phyloP scores from a whole-genome alignment of 2,113 vertebrate genomes.

The Cryptomyrus ogoouensis region DNA sequence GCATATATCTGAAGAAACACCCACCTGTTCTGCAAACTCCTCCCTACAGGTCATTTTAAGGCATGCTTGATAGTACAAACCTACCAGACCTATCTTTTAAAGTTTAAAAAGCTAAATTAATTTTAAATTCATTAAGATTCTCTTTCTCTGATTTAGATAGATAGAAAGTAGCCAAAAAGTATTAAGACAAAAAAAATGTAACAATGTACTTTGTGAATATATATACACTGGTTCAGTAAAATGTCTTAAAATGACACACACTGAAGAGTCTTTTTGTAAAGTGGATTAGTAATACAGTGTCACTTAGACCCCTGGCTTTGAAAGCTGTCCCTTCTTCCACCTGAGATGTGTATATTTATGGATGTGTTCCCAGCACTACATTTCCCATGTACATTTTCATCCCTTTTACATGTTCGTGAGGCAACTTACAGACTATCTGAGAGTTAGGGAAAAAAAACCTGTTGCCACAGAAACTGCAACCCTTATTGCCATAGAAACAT shows the following conservation, averaged over 20 bases:
- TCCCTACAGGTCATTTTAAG: not conserved
- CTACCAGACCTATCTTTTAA: not conserved
- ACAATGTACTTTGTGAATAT: not conserved
- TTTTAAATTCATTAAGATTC: not conserved
- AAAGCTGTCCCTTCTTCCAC: not conserved
- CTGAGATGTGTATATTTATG: not conserved
- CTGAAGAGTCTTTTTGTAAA: not conserved
- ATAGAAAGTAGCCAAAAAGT: not conserved
- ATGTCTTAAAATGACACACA: not conserved
- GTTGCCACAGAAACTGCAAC: conserved; percentile 53
- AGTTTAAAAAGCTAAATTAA: not conserved
- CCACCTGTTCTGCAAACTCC: not conserved
- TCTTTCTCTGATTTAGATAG: not conserved
- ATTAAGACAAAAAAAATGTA: not conserved
- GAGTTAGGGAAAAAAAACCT: conserved; percentile 51
- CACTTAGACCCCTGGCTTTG: not conserved
- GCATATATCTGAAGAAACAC: not conserved
- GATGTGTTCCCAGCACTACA: conserved; percentile 9
- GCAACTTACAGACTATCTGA: conserved; percentile 47
- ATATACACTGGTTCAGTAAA: not conserved
- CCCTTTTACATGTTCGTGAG: not conserved
- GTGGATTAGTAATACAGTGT: not conserved
- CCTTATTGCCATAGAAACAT: conserved; percentile 51
- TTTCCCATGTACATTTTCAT: not conserved
- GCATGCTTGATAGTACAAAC: not conserved